These are phyloP conservation scores for Callitettix versicolor DNA, from an alignment of 1,140 invertebrate species.

Conservation along the genomic window DNA sequence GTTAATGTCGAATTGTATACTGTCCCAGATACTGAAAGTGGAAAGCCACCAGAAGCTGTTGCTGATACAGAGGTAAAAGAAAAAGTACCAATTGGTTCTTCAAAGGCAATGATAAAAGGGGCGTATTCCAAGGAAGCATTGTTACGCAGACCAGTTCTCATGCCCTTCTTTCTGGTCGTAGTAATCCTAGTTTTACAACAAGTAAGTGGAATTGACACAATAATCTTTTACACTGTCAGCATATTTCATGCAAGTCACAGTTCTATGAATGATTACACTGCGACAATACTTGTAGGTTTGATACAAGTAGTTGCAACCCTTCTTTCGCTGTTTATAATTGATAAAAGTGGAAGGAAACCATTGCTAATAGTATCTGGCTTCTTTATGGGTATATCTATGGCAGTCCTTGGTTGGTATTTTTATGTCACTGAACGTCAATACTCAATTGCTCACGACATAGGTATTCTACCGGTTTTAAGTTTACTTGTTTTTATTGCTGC, in stretches of 20 bases:
- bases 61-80: background rate
- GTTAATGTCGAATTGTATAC: conserved; percentile 12
- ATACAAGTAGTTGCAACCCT: conserved; percentile 40
- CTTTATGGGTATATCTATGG: conserved; percentile 41
- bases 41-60: background rate
- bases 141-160: conserved; percentile 13
- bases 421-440: conserved; percentile 32
- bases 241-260: conserved; percentile 48
- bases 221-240: conserved; percentile 55
- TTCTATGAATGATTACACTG: conserved; percentile 43
- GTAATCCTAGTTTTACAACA: conserved; percentile 49
- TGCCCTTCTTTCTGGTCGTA: conserved; percentile 35
- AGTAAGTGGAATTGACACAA: conserved; percentile 53
- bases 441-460: conserved; percentile 23
- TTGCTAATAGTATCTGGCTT: conserved; percentile 35
- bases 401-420: conserved; percentile 42
- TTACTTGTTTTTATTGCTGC: conserved; percentile 38
- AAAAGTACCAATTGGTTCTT: background rate
- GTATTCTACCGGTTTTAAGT: conserved; percentile 35
- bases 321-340: conserved; percentile 41
- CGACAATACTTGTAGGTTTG: conserved; percentile 51
- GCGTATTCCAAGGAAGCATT: conserved; percentile 11
- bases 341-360: conserved; percentile 39
- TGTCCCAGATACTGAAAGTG: background rate
- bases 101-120: background rate